Conservation (phyloP, 2,888 invertebrate species). For the Drosophila pseudotakahashii region DNA sequence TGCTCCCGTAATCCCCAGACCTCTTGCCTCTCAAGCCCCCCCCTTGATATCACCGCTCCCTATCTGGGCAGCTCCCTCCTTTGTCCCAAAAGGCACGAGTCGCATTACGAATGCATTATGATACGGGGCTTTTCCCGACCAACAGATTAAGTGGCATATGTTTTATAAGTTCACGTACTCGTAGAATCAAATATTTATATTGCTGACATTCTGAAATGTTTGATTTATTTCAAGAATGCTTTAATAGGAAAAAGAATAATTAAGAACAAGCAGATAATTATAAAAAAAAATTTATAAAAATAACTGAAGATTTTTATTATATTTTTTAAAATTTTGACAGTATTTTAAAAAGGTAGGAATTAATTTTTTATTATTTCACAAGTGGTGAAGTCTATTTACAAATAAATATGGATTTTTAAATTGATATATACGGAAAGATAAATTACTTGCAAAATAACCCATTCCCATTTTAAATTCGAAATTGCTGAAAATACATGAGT, state of each 20-base stretch:
- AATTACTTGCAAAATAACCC: neutral
- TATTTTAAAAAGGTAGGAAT: no score
- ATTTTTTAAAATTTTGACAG: no score
- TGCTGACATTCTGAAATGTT: no score
- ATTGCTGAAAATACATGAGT: slow-evolving; percentile 37
- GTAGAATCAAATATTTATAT: neutral
- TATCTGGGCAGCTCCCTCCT: slow-evolving; percentile 23
- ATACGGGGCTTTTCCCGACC: slow-evolving; percentile 14
- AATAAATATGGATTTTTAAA: no score
- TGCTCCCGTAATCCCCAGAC: slow-evolving; percentile 40
- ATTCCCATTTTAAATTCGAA: slow-evolving; percentile 42
- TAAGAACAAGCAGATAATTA: no score
- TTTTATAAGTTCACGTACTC: slow-evolving; percentile 4
- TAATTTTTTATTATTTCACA: no score
- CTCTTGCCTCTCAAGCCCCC: slow-evolving; percentile 42
- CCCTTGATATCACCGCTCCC: slow-evolving; percentile 22
- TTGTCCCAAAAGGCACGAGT: slow-evolving; percentile 38
- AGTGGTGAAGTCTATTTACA: no score
- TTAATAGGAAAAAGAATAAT: no score
- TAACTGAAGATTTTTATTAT: no score
- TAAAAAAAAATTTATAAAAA: no score
- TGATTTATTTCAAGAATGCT: no score
- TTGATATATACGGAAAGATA: no score
- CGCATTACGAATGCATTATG: slow-evolving; percentile 50
- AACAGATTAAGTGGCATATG: slow-evolving; percentile 3